Percentiles rank a stretch among this genome's conserved stretches.
Evolutionary conservation across 2,113 vertebrate genomes (phyloP).

Genomic region (Cheilinus undulatus): DNA sequence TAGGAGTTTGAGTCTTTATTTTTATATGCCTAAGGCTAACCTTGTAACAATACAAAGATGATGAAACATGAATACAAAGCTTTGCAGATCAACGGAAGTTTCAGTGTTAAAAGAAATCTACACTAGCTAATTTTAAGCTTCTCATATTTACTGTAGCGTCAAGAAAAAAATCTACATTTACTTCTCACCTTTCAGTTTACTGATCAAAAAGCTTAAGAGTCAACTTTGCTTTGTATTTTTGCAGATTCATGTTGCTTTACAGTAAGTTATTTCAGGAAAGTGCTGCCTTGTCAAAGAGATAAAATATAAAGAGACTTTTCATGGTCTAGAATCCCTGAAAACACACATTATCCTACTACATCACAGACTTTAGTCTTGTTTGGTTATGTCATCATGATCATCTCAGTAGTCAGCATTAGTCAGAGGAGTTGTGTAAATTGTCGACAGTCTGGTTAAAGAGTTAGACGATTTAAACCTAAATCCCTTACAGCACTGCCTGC

Average conservation of each 20-base stretch:
- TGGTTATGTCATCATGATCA: constrained; percentile 23
- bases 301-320: not conserved
- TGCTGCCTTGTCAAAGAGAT: not conserved
- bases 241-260: not conserved
- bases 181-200: too few relatives aligned
- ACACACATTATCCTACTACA: not conserved
- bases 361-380: constrained; percentile 26
- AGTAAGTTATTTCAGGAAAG: not conserved
- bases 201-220: not conserved
- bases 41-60: too few relatives aligned
- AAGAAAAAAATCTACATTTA: too few relatives aligned
- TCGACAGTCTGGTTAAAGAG: not conserved
- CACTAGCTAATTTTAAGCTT: too few relatives aligned
- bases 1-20: too few relatives aligned
- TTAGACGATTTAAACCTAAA: constrained; percentile 7
- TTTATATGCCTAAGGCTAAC: too few relatives aligned
- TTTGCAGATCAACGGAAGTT: too few relatives aligned
- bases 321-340: not conserved
- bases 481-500: not conserved
- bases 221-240: not conserved
- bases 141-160: too few relatives aligned
- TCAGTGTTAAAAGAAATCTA: too few relatives aligned
- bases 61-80: too few relatives aligned
- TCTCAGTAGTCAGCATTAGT: constrained; percentile 33
- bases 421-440: constrained; percentile 26